phyloP scores from a whole-genome alignment of 2,888 invertebrate species.

The Drosophila robusta region DNA sequence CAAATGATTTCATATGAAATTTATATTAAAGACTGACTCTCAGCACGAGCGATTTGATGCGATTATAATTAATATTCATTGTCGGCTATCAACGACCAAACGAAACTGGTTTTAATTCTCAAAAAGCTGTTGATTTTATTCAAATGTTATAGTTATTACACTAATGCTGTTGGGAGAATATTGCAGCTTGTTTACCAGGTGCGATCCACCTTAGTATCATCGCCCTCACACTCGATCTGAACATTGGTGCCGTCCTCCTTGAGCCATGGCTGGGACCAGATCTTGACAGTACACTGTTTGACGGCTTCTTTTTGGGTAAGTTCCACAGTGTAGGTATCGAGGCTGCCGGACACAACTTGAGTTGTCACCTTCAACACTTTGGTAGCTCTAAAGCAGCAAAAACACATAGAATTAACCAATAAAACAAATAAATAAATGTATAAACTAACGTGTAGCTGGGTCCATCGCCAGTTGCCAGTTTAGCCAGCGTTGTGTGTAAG shows the following conservation, averaged over 20 bases:
- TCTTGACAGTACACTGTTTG: conserved; percentile 51
- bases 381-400: conserved; percentile 36
- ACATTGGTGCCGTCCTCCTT: conserved; percentile 56
- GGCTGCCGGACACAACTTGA: conserved; percentile 66
- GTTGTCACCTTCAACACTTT: conserved; percentile 59
- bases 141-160: not conserved
- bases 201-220: conserved; percentile 32
- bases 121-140: conserved; percentile 10
- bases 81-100: not conserved
- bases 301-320: conserved; percentile 40
- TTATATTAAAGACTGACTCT: not conserved
- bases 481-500: conserved; percentile 36
- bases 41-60: too few species aligned
- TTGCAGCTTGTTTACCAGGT: conserved; percentile 43
- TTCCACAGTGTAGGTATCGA: conserved; percentile 57
- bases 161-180: not conserved
- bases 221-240: conserved; percentile 54
- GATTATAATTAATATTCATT: not conserved
- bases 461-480: conserved; percentile 53
- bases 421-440: not conserved
- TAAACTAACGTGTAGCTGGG: conserved; percentile 55
- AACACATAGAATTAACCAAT: not conserved
- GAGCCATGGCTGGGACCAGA: conserved; percentile 68
- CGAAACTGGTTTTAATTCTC: conserved; percentile 11
- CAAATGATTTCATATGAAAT: not conserved